Base-by-base conservation (phyloP, 53 echinoderm and acorn worm genomes). In the Stichopus horrens region DNA sequence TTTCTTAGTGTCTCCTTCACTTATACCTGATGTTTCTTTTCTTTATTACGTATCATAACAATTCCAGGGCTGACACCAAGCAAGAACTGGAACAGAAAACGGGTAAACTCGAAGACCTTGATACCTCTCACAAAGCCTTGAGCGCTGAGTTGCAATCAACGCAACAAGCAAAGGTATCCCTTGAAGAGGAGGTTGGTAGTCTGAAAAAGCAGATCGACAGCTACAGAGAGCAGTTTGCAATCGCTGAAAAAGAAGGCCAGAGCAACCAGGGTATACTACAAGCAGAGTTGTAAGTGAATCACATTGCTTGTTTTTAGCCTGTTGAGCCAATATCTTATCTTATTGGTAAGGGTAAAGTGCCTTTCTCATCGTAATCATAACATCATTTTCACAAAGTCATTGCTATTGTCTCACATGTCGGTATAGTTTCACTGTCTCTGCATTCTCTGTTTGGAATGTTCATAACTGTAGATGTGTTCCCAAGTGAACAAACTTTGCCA, bases 201-300 rank as follows among this genome's bases (percentile, higher is more conserved):
- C 59, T 91, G 23, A 91, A 92, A 81, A 89, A 91, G 88, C 92
- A 96, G 91, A 91, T 95, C 68, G 96, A 96, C 16, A 93, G 92
- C 58, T 95, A 92, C 91, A 88, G 91, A 89, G 88, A 92, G 59
- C 93, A 93, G 91, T 78, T 97, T 58, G 88, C 78, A 52, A 52
- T 90, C 22, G 89, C 92, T 55, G 92, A 94, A 67, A 89, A 93
- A 53, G 83, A 97, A 83, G 96, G 93, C 7, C 86, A 95, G 90
- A 86, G 88, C 73, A 95, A 58, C 76, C 54, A 95, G 60, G 97
- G 97, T 23, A 78, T 89, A 1, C 60, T 94, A 13, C 94, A 96
- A 83, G 94, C 94, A 76, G 88, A 96, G 75, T 76, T 96, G 94
- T 94, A 75, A 94, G 96, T 96, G 14, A 16, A 21, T 71, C 6